Base-by-base conservation (phyloP, 1,140 invertebrate species). In the Atta texana region DNA sequence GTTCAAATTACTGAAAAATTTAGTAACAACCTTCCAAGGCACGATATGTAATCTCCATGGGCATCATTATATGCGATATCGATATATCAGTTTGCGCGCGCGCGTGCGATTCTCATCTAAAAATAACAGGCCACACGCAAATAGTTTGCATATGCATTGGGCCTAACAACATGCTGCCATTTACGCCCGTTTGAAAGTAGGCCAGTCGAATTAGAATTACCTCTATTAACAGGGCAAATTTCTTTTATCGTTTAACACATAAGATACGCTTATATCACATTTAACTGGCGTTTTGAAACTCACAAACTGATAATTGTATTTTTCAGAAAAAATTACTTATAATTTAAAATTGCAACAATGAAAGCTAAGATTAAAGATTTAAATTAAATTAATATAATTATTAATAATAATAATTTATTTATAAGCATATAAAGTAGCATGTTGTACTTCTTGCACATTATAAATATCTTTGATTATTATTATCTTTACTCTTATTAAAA, bases 61-160 rank as follows among this genome's bases (percentile, higher is more conserved):
- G 39, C 24, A 28, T 80, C 51, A n/a, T 78, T 76, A 53, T 53
- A 39, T n/a, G 39, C 34, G 24, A 74, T 49, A 80, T 59, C 49
- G 55, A 39, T 59, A 63, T 28, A 85, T 89, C 49, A 64, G 63
- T 3, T 24, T 0, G 39, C 34, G 64, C 64, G 75, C 28, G 39
- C 64, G 75, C 28, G 39, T 39, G 63, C 14, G 51, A 89, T 88
- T 85, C 74, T 66, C 61, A 57, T 89, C 88, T 89, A 90, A 90
- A 89, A 90, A 90, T 90, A 90, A 78, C 85, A 76, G 28, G 3
- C 84, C 55, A 14, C 89, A 87, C 88, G 89, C 88, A 89, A 90
- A 89, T 89, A 82, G 89, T 85, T 21, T 61, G 77, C 77, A 86
- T 89, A 90, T 87, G 88, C 69, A 89, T 82, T 57, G 85, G 55